Base-by-base conservation (phyloP, 2,113 vertebrate species). In the Octodon degus region DNA sequence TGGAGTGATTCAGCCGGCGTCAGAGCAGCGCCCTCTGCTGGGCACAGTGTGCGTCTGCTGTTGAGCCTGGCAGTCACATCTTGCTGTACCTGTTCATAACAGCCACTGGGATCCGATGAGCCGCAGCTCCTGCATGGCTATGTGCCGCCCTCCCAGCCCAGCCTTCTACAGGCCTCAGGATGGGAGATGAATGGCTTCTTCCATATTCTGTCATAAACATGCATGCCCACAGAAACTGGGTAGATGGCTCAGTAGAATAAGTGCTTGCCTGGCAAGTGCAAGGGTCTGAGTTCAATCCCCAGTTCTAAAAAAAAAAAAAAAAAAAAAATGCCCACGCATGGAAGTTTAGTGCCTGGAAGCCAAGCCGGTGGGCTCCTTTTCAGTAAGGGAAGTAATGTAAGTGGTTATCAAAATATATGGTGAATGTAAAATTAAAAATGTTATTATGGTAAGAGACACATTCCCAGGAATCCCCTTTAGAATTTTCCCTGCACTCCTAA, bases 171-270 rank as follows among this genome's bases (percentile, higher is more conserved):
- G 53, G 14, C 67, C n/a, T 63, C 83, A 4, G 62, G 17, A 3
- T 5, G 19, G 25, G 53, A 58, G 22, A n/a, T 5, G 2, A 74
- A 43, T 30, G 32, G 76, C 2, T 25, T 68, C n/a, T 14, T 47
- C 68, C 14, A 22, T 20, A 4, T 0, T 3, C 32, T 50, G 58
- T 84, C 17, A 0, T 14, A n/a, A 55, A n/a, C 37, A 30, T 0
- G 50, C 50, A 50, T 10, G 11, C 50, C 50, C 50, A 50, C 50
- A 50, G 50, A 9, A 9, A 12, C 50, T 50, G 7, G 50, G 50
- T 7, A 12, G 50, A 50, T 50, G 50, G 50, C 50, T 50, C 50
- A 50, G 50, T 50, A 50, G 50, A 50, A 12, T 50, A 50, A 50
- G 50, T 12, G 50, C 50, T 50, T 50, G 50, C 50, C 50, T 50